Base-by-base conservation (phyloP, 1,140 invertebrate genomes). In the Procambarus virginalis region DNA sequence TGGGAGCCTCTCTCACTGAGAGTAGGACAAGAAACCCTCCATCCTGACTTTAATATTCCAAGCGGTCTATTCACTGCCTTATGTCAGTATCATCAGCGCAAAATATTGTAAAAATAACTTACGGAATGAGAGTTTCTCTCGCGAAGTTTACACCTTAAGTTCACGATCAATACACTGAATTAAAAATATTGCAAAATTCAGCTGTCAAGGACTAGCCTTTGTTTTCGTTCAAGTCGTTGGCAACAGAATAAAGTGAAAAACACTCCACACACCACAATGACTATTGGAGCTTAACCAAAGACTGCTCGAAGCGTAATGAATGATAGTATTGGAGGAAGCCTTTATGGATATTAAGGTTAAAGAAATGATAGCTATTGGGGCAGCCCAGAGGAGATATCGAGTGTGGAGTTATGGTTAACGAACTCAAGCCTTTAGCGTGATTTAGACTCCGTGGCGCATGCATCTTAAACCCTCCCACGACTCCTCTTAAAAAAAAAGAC, bases 291-390 rank as follows among this genome's bases (percentile, higher is more conserved):
- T 82, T 64, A 82, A 82, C 55, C 55, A 82, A 64, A 82, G 58
- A 83, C 20, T 83, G 60, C 81, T 83, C 64, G 81, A 83, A 34
- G 81, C n/a, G 60, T 70, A 83, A 83, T 83, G 81, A 83, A 68
- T 14, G 60, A 83, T 46, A 83, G 81, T 83, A 83, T 83, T 70
- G 81, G 45, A 68, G 45, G 20, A 48, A 83, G 70, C 22, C 55
- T 55, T 70, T 83, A 68, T 48, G 60, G 81, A 55, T 64, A 64
- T 64, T 70, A 64, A 45, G 58, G 58, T 68, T 70, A 70, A 48
- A 83, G 81, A 68, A 83, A 83, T 58, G 64, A 83, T 70, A 60
- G 81, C 51, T 83, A 83, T 83, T 83, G 81, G 81, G n/a, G 60
- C 20, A 83, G 60, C 81, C 81, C 60, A 6, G 81, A 9, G 64